Conservation (phyloP, 2,888 invertebrate species). For the Pteria penguin region DNA sequence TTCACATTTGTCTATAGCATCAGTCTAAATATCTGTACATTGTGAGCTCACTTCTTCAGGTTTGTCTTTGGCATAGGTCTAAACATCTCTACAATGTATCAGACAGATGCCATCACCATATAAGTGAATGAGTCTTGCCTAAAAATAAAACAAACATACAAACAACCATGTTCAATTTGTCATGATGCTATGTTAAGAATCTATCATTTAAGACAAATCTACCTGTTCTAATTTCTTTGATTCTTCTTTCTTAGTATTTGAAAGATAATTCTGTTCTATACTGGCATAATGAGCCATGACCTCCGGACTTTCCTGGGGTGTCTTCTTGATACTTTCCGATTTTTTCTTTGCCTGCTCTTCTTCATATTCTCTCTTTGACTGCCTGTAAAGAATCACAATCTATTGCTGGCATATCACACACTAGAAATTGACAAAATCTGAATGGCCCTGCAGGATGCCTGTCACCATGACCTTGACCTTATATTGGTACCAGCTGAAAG, state of each 20-base stretch:
- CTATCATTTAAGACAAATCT: not conserved
- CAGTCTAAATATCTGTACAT: not conserved
- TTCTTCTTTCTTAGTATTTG: constrained; percentile 56
- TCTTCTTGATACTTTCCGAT: constrained; percentile 56
- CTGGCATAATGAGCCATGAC: constrained; percentile 48
- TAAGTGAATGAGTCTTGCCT: too few relatives aligned
- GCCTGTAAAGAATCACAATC: constrained; percentile 57
- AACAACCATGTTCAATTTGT: too few relatives aligned
- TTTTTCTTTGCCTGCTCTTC: constrained; percentile 53
- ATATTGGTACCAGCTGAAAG: too few relatives aligned
- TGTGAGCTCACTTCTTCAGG: not conserved
- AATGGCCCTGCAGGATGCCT: too few relatives aligned
- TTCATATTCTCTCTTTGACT: constrained; percentile 72
- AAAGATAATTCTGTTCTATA: constrained; percentile 61
- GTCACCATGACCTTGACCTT: too few relatives aligned
- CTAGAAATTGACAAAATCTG: too few relatives aligned
- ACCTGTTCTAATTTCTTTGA: constrained; percentile 63
- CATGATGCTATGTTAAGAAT: not conserved
- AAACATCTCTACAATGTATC: too few relatives aligned
- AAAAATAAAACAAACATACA: too few relatives aligned
- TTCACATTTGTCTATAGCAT: too few relatives aligned
- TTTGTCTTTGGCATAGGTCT: not conserved
- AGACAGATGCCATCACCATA: too few relatives aligned
- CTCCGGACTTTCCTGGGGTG: constrained; percentile 39
- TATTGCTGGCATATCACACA: too few relatives aligned